phyloP scores from a whole-genome alignment of 2,888 invertebrate species.

The Teleogryllus oceanicus region DNA sequence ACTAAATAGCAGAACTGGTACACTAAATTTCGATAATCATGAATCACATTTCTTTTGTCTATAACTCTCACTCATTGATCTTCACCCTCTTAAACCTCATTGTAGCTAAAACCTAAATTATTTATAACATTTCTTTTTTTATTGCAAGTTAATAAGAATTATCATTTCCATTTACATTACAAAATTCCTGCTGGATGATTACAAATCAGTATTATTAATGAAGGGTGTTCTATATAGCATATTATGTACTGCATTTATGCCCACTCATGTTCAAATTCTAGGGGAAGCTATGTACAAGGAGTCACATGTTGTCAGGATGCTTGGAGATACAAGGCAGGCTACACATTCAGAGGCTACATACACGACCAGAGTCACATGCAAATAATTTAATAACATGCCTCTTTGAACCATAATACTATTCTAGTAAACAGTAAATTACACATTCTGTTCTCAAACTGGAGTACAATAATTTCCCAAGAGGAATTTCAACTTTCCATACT shows the following conservation, averaged over 20 bases:
- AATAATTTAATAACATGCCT: neutral
- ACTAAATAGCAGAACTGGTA: too few relatives aligned
- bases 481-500: too few relatives aligned
- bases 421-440: too few relatives aligned
- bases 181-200: conserved; percentile 18
- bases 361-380: neutral
- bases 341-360: neutral
- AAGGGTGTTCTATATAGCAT: neutral
- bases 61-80: too few relatives aligned
- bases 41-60: too few relatives aligned
- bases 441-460: too few relatives aligned
- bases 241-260: neutral
- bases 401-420: neutral
- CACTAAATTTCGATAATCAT: too few relatives aligned
- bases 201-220: conserved; percentile 10
- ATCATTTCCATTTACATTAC: neutral
- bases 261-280: neutral
- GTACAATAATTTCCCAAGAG: too few relatives aligned
- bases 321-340: neutral
- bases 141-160: too few relatives aligned
- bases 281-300: neutral
- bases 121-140: too few relatives aligned
- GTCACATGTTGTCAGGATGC: neutral
- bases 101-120: too few relatives aligned
- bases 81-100: too few relatives aligned